Evolutionary conservation across 2,113 vertebrate species (phyloP).

Genomic region (Noctilio leporinus): DNA sequence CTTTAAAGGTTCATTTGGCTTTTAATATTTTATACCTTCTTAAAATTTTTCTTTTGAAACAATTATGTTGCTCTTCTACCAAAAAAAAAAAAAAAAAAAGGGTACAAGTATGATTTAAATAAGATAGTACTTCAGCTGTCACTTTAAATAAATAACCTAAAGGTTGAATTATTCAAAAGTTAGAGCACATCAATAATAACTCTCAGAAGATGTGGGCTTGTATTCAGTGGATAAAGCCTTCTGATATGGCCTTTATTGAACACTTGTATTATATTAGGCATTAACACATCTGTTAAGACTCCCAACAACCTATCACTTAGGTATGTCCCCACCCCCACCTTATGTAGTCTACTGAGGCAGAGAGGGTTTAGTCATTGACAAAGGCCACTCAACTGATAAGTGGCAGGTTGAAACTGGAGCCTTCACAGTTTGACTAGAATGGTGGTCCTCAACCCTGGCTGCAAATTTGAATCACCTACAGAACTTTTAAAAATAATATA

Average conservation of each 20-base stretch:
- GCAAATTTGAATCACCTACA: background rate
- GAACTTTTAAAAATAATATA: background rate
- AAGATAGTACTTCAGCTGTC: background rate
- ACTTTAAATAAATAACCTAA: background rate
- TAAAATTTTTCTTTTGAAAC: background rate
- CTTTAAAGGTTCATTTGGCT: background rate
- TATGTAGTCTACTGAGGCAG: background rate
- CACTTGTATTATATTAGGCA: background rate
- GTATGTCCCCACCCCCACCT: accelerated
- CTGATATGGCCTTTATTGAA: background rate
- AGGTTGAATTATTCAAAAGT: background rate
- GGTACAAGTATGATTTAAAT: background rate
- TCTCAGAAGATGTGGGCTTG: background rate
- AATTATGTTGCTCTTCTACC: background rate
- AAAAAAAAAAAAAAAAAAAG: background rate
- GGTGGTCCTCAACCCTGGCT: background rate
- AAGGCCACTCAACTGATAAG: background rate
- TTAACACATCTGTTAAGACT: background rate
- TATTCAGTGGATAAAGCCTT: background rate
- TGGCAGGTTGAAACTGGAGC: background rate
- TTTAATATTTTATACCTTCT: background rate
- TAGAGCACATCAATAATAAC: background rate
- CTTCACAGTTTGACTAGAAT: background rate
- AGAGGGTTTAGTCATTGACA: background rate
- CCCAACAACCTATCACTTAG: background rate